phyloP scores from a whole-genome alignment of 2,113 vertebrate species.

The Lophotis ruficrista region DNA sequence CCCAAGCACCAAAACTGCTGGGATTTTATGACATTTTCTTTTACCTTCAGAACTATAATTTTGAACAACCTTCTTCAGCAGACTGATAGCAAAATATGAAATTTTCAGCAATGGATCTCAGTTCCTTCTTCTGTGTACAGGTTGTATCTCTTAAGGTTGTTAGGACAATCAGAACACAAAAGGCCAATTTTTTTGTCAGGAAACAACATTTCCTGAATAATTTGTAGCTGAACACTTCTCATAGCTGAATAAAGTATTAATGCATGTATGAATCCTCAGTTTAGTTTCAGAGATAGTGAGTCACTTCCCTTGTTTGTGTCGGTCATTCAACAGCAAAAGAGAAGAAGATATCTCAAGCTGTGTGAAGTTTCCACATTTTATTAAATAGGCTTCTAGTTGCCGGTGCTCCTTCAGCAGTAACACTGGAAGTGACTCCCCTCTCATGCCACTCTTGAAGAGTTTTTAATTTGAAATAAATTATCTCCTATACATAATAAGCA shows the following conservation, averaged over 20 bases:
- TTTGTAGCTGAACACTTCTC: not conserved
- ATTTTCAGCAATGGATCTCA: not conserved
- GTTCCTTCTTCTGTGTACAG: not conserved
- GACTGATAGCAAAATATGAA: not conserved
- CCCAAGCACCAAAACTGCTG: not conserved
- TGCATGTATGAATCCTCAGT: not conserved
- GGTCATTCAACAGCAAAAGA: not conserved
- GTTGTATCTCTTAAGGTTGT: not conserved
- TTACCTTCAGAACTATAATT: not conserved
- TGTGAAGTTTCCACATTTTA: not conserved
- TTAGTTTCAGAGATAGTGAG: conserved; percentile 20
- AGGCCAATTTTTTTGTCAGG: not conserved
- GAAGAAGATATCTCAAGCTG: not conserved
- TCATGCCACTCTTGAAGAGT: not conserved
- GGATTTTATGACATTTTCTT: not conserved
- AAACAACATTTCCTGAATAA: conserved; percentile 15
- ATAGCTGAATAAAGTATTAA: not conserved
- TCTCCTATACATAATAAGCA: not conserved
- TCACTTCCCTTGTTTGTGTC: conserved; percentile 8
- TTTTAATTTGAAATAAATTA: not conserved
- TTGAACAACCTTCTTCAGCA: not conserved
- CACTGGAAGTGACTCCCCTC: not conserved
- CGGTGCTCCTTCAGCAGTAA: not conserved
- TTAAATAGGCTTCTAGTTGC: not conserved
- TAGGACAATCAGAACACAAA: not conserved